phyloP scores from a whole-genome alignment of 2,888 invertebrate genomes.

The Quadriops clusia region DNA sequence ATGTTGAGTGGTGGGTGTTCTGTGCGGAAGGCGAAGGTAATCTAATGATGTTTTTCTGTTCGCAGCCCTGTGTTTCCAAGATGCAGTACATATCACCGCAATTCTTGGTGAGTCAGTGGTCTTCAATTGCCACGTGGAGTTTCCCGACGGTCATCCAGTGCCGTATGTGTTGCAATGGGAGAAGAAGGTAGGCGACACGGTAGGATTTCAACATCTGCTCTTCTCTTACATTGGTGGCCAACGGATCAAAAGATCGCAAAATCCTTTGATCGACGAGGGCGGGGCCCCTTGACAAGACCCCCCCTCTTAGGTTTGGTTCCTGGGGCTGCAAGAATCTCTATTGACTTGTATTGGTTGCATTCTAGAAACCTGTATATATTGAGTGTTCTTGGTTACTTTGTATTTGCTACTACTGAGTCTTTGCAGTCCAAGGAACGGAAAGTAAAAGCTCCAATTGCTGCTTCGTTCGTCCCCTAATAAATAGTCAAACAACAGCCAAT shows the following conservation, averaged over 20 bases:
- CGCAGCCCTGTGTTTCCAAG: constrained; percentile 66
- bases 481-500: too few species aligned
- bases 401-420: too few species aligned
- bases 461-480: too few species aligned
- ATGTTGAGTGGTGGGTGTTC: too few species aligned
- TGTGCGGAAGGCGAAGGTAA: too few species aligned
- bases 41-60: constrained; percentile 25
- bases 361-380: too few species aligned
- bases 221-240: constrained; percentile 31
- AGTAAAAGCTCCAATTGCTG: too few species aligned
- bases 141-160: constrained; percentile 89
- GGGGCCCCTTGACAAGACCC: constrained; percentile 6
- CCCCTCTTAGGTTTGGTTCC: constrained; percentile 23
- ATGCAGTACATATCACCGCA: constrained; percentile 94
- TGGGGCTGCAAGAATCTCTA: constrained; percentile 12
- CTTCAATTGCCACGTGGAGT: constrained; percentile 96
- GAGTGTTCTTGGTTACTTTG: too few species aligned
- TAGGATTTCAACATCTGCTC: constrained; percentile 62
- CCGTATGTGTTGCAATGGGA: constrained; percentile 98
- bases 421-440: too few species aligned
- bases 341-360: too few species aligned
- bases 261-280: background rate
- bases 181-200: constrained; percentile 97
- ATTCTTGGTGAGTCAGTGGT: constrained; percentile 94
- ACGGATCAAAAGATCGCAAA: constrained; percentile 15